phyloP scores from a whole-genome alignment of 2,797 vertebrate species.

The Paedocypris micromegethes region DNA sequence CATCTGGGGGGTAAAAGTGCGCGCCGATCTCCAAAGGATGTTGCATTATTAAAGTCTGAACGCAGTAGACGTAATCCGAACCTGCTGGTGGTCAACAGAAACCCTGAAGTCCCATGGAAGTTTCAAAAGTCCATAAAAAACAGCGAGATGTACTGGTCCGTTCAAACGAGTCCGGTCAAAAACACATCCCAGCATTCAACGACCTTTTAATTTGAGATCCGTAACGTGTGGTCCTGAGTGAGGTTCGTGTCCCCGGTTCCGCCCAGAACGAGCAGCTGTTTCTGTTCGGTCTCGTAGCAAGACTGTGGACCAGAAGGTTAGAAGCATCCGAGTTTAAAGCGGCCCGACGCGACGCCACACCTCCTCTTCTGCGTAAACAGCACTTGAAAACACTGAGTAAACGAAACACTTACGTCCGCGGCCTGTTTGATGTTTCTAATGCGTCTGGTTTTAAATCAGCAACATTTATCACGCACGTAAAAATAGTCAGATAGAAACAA shows the following conservation, averaged over 20 bases:
- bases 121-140: conserved; percentile 27
- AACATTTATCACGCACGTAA: too few species aligned
- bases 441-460: too few species aligned
- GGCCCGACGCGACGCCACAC: conserved; percentile 57
- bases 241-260: conserved; percentile 18
- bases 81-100: conserved; percentile 18
- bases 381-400: conserved; percentile 25
- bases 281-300: conserved; percentile 10
- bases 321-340: conserved; percentile 51
- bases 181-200: conserved; percentile 13
- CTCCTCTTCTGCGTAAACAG: conserved; percentile 48
- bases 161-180: conserved; percentile 8
- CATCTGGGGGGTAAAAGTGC: conserved; percentile 82
- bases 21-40: conserved; percentile 84
- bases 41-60: conserved; percentile 71
- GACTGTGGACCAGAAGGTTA: conserved; percentile 30
- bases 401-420: conserved; percentile 2
- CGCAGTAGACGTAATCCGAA: conserved; percentile 34
- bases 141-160: conserved; percentile 21
- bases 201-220: conserved; percentile 8
- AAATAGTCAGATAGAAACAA: too few species aligned
- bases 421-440: too few species aligned
- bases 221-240: conserved; percentile 22
- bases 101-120: conserved; percentile 38
- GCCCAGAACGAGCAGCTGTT: conserved; percentile 22